Evolutionary conservation across 2,888 invertebrate genomes (phyloP), one percentile per base, ranked within the genome.

Genomic region (Drosophila prostipennis): DNA sequence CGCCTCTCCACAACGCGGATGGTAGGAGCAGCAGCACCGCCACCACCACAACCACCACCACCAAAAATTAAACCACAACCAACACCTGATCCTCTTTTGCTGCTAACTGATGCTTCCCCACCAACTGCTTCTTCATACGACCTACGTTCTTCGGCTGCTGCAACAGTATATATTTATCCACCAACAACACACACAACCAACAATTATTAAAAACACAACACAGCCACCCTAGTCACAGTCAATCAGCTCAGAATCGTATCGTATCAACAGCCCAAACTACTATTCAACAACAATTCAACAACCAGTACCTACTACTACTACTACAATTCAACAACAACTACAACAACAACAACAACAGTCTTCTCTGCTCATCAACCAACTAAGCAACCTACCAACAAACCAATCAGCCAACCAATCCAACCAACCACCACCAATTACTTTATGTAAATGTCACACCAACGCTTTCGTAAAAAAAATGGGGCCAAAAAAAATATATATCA

Each of bases 281-380:
- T 34, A 60, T 26, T 26, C 69, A 39, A 58, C 32, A 39, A 58
- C 32, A 37, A 40, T 55, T 69, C 54, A 48, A 63, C 59, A 63
- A 59, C 52, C 46, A 54, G 46, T 32, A 34, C 48, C 48, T 48
- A 48, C 48, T 46, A 46, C 46, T 46, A 46, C 16, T 46, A 46
- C 32, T 46, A 48, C 48, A 56, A 58, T 48, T 55, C 65, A 58
- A 67, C 67, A 42, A 72, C 65, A 46, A 61, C 49, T 39, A 57
- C 72, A 61, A 71, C 34, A 32, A 58, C 45, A 45, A 57, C 72
- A 61, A 71, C 72, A 56, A 61, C 67, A 78, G 64, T 77, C 80
- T 78, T 68, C 77, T 77, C 79, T 74, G 78, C 71, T 77, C 77
- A 78, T 77, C 77, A 71, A 73, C 59, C 59, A 70, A 63, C 70